Percentiles rank a stretch among this genome's conserved stretches.
phyloP scores from a whole-genome alignment of 2,888 invertebrate species.

The Celastrina argiolus region DNA sequence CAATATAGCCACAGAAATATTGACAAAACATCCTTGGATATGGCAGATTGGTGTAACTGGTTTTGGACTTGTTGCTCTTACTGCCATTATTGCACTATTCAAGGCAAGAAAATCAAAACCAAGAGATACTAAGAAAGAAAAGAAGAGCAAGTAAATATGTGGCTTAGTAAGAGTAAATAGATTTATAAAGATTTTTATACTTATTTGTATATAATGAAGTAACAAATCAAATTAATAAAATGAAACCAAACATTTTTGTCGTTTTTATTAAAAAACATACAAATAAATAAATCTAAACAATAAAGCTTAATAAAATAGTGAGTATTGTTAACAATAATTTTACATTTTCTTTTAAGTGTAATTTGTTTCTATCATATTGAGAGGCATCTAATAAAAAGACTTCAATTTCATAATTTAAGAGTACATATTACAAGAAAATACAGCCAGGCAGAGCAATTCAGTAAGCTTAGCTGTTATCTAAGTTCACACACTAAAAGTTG shows the following conservation, averaged over 20 bases:
- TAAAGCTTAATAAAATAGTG: conserved; percentile 19
- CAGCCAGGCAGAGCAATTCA: no score
- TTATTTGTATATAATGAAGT: conserved; percentile 6
- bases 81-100: conserved; percentile 65
- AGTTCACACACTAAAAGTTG: neutral
- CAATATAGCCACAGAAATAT: conserved; percentile 53
- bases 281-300: conserved; percentile 4
- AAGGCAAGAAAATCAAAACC: conserved; percentile 62
- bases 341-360: neutral
- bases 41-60: conserved; percentile 69
- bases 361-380: neutral
- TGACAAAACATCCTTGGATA: conserved; percentile 66
- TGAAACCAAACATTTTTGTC: neutral
- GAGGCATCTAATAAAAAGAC: neutral
- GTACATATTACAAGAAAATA: neutral
- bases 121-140: conserved; percentile 64
- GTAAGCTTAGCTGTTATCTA: neutral
- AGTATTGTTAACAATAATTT: conserved; percentile 3
- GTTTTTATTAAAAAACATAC: conserved; percentile 18
- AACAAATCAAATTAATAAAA: neutral
- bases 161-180: neutral
- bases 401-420: neutral
- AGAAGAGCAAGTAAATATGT: conserved; percentile 60
- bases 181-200: conserved; percentile 3
- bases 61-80: conserved; percentile 69